These are phyloP conservation scores for Myotis daubentonii DNA, from an alignment of 2,797 vertebrate species.

Conservation along the genomic window DNA sequence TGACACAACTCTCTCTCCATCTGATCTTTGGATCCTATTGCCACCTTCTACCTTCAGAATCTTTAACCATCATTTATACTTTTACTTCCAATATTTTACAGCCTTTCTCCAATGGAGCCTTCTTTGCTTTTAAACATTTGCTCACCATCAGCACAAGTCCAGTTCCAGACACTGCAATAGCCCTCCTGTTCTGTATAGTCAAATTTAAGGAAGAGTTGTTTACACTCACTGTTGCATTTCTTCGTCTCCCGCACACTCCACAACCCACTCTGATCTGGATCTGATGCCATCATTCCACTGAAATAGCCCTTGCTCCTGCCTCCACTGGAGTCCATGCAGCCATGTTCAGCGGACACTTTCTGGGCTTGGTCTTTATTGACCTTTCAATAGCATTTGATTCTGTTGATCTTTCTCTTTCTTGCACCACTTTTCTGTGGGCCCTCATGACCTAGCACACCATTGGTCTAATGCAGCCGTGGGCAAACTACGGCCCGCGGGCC, in stretches of 20 bases:
- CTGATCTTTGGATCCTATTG: neutral
- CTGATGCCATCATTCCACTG: neutral
- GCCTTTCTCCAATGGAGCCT: neutral
- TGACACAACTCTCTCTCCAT: neutral
- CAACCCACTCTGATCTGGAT: neutral
- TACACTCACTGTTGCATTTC: neutral
- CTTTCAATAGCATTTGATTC: neutral
- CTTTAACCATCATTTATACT: neutral
- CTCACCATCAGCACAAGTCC: neutral
- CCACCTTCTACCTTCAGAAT: neutral
- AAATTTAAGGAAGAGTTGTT: neutral
- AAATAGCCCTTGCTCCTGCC: neutral
- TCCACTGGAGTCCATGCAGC: neutral
- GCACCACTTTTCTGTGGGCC: neutral
- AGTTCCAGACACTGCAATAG: neutral
- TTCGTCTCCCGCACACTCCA: neutral
- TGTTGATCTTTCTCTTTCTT: neutral
- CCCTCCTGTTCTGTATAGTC: neutral
- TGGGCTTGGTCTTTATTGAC: rapidly evolving
- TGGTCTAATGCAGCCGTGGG: neutral
- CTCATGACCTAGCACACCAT: neutral
- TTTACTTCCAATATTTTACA: neutral
- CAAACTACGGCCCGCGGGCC: too few relatives aligned
- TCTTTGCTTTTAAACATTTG: neutral
- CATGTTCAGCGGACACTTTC: neutral